Conservation (phyloP, 2,113 vertebrate species). For the Alectura lathami region DNA sequence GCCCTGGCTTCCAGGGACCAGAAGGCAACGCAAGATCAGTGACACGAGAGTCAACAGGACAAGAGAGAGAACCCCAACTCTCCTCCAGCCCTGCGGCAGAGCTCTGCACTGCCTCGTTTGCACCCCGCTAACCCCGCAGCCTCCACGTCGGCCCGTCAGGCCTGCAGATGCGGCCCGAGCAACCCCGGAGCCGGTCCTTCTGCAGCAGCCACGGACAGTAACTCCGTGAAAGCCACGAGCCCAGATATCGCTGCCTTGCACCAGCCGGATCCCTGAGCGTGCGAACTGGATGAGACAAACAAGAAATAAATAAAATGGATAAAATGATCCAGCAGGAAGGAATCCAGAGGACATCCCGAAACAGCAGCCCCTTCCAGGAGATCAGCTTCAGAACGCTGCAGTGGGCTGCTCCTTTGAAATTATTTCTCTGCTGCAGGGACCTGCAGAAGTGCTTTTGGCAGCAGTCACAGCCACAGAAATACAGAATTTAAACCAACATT, state of each 20-base stretch:
- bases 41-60: background rate
- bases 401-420: background rate
- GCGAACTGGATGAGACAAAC: accelerated
- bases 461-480: background rate
- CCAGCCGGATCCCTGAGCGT: background rate
- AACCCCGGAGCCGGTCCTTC: too few species aligned
- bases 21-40: background rate
- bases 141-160: too few species aligned
- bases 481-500: background rate
- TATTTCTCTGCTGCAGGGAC: background rate
- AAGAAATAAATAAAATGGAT: background rate
- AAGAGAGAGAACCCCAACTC: background rate
- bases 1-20: background rate
- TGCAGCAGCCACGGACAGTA: too few species aligned
- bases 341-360: background rate
- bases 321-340: background rate
- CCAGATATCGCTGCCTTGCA: background rate
- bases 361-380: background rate
- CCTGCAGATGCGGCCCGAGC: too few species aligned
- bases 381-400: background rate
- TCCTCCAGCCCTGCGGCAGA: too few species aligned
- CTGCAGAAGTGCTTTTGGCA: background rate
- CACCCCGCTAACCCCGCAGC: too few species aligned
- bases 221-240: accelerated
- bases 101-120: too few species aligned